A percentile compares a stretch with the other conserved stretches of the same genome.
Evolutionary conservation across 2,888 invertebrate species (phyloP).

Genomic region (Caenorhabditis virilis): DNA sequence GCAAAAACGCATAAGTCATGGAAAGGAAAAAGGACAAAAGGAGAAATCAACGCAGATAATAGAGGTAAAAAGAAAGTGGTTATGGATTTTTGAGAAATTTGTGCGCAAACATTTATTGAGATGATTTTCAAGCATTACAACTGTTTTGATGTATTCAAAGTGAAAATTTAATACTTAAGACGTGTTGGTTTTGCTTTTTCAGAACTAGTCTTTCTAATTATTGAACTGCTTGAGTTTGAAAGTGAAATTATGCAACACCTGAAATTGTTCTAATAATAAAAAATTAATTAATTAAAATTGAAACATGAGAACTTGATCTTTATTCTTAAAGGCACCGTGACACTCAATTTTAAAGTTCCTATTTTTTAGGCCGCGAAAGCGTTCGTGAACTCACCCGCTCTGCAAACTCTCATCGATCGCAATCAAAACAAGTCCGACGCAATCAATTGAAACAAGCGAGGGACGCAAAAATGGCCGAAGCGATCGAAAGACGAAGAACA

Average conservation of each 20-base stretch:
- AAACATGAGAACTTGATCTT: no score
- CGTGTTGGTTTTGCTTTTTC: background rate
- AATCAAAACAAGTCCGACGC: constrained; percentile 44
- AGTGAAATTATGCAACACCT: background rate
- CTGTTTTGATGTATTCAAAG: background rate
- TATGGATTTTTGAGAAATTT: no score
- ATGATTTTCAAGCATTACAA: no score
- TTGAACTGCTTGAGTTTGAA: no score
- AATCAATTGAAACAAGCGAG: constrained; percentile 45
- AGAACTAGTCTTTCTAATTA: no score
- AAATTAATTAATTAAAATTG: no score
- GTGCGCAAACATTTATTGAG: no score
- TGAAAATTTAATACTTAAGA: background rate
- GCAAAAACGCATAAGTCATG: constrained; percentile 93
- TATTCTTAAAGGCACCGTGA: no score
- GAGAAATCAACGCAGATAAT: constrained; percentile 72
- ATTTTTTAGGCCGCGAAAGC: constrained; percentile 41
- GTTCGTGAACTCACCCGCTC: constrained; percentile 26
- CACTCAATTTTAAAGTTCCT: no score
- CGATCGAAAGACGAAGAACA: constrained; percentile 34
- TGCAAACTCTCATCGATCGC: constrained; percentile 33
- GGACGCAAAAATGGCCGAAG: constrained; percentile 35
- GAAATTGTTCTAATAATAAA: constrained; percentile 3
- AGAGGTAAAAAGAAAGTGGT: constrained; percentile 30
- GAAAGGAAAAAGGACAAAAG: constrained; percentile 84